Conservation (phyloP, 2,113 vertebrate genomes). For the Scytalopus superciliaris region DNA sequence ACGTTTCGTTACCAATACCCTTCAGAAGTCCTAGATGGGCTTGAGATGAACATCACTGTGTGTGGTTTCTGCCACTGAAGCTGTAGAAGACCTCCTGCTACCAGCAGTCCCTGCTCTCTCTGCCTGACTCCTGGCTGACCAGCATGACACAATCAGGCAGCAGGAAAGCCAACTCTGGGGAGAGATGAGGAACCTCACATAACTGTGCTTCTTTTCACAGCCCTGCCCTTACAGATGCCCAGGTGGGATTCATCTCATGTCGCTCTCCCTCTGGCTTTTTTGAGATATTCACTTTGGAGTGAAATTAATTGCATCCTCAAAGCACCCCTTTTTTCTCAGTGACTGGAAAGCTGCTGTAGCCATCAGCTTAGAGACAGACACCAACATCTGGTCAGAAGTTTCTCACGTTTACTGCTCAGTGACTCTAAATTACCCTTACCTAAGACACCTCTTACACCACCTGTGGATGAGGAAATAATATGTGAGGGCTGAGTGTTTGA, state of each 20-base stretch:
- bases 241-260: neutral
- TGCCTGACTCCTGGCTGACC: neutral
- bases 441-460: neutral
- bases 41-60: neutral
- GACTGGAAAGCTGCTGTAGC: neutral
- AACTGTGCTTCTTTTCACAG: neutral
- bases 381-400: neutral
- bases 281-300: neutral
- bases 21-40: neutral
- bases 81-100: neutral
- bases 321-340: neutral
- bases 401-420: neutral
- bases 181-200: neutral
- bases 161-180: neutral
- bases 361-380: neutral
- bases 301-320: neutral
- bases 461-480: neutral
- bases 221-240: neutral
- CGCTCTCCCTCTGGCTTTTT: neutral
- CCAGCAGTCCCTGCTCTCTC: neutral
- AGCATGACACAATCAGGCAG: neutral
- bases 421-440: neutral
- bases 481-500: neutral
- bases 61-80: neutral
- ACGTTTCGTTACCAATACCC: neutral